These are phyloP conservation scores for Phymastichus coffea DNA, from an alignment of 1,140 invertebrate species.

Conservation along the genomic window DNA sequence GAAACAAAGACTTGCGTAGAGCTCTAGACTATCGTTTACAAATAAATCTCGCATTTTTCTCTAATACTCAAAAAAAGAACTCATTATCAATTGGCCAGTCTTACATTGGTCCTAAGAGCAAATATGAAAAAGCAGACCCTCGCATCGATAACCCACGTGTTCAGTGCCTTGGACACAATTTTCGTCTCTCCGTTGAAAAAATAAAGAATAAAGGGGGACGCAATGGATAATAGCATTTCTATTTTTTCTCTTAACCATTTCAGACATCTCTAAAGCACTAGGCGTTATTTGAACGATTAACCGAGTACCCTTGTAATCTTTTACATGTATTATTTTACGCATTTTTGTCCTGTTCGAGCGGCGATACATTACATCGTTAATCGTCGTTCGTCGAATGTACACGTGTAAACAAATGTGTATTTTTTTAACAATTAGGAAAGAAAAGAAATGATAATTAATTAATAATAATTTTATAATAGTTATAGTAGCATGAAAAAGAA, in stretches of 20 bases:
- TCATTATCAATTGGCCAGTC: slow-evolving; percentile 26
- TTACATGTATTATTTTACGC: slow-evolving; percentile 21
- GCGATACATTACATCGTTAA: slow-evolving; percentile 26
- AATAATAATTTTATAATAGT: slow-evolving; percentile 20
- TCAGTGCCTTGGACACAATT: slow-evolving; percentile 22
- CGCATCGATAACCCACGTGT: slow-evolving; percentile 15
- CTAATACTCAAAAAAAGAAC: slow-evolving; percentile 26
- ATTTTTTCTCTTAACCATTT: too few species aligned
- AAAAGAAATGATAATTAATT: slow-evolving; percentile 30
- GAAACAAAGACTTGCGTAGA: slow-evolving; percentile 11
- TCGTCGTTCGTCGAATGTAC: slow-evolving; percentile 38
- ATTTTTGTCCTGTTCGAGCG: slow-evolving; percentile 18
- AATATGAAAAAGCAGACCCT: slow-evolving; percentile 24
- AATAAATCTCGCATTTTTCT: slow-evolving; percentile 23
- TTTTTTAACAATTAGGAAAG: slow-evolving; percentile 35
- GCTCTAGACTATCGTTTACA: slow-evolving; percentile 12
- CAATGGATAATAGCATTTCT: too few species aligned
- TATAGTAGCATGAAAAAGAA: slow-evolving; percentile 32
- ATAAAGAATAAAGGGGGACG: background rate
- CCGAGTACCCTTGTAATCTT: slow-evolving; percentile 16
- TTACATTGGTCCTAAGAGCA: background rate
- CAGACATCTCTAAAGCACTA: slow-evolving; percentile 10
- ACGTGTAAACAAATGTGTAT: slow-evolving; percentile 39
- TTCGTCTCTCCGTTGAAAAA: slow-evolving; percentile 10
- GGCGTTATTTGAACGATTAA: slow-evolving; percentile 15